Percentiles rank a stretch among this genome's conserved stretches.
Evolutionary conservation across 2,113 vertebrate genomes (phyloP).

Genomic region (Uria lomvia): DNA sequence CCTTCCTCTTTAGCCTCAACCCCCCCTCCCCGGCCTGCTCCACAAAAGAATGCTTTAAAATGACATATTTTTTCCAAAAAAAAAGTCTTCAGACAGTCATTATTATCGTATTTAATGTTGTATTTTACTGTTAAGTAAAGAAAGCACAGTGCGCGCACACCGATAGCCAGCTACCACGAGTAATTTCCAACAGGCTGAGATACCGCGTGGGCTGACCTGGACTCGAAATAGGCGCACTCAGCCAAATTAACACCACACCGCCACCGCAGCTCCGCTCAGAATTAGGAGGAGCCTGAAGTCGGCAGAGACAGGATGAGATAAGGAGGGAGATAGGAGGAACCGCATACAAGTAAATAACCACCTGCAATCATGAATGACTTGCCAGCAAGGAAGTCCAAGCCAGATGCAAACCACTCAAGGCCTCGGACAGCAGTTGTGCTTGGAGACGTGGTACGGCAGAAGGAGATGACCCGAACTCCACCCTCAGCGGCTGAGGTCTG

Average conservation of each 20-base stretch:
- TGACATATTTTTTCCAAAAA: neutral
- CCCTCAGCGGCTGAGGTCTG: neutral
- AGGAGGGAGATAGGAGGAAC: conserved; percentile 17
- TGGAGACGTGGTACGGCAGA: rapidly evolving
- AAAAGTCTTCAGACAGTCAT: neutral
- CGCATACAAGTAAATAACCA: neutral
- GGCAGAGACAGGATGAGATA: neutral
- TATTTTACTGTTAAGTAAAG: neutral
- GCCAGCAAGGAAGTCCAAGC: neutral
- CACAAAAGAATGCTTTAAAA: neutral
- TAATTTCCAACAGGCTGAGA: neutral
- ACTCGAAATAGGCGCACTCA: neutral
- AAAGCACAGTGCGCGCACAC: rapidly evolving
- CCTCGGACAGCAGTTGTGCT: neutral
- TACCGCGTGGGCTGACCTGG: neutral
- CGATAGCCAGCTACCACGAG: rapidly evolving
- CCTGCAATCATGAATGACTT: neutral
- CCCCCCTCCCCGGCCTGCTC: neutral
- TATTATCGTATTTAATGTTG: neutral
- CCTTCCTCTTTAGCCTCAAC: neutral
- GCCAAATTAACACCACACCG: neutral
- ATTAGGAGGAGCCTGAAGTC: neutral
- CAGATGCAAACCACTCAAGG: neutral
- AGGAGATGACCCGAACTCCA: neutral
- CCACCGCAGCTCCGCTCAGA: neutral